phyloP scores from a whole-genome alignment of 2,888 invertebrate species.

The Endotricha flammealis region DNA sequence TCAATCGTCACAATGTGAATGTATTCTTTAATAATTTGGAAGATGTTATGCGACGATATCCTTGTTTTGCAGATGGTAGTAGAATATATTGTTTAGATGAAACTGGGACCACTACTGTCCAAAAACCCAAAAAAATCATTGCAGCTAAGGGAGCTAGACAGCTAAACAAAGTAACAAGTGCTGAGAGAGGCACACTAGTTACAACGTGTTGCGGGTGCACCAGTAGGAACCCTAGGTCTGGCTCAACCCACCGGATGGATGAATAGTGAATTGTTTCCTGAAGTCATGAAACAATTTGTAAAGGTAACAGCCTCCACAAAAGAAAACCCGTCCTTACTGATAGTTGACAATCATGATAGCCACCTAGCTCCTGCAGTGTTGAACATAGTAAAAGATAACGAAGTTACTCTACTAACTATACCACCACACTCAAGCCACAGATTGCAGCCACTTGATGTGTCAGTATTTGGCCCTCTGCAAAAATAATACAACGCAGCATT shows the following conservation, averaged over 20 bases:
- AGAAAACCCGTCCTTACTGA: slow-evolving; percentile 24
- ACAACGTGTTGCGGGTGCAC: slow-evolving; percentile 36
- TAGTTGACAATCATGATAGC: slow-evolving; percentile 39
- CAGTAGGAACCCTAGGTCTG: slow-evolving; percentile 35
- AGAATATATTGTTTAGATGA: too few relatives aligned
- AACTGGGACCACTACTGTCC: slow-evolving; percentile 3
- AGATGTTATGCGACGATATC: too few relatives aligned
- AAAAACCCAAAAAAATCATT: slow-evolving; percentile 8
- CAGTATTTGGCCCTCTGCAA: neutral
- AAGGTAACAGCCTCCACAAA: slow-evolving; percentile 21
- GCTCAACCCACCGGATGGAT: slow-evolving; percentile 38
- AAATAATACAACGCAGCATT: neutral
- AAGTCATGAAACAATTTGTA: slow-evolving; percentile 35
- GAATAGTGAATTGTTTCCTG: slow-evolving; percentile 28
- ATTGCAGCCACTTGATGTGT: neutral
- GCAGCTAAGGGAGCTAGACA: slow-evolving; percentile 16
- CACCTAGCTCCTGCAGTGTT: slow-evolving; percentile 24
- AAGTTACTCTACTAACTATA: slow-evolving; percentile 40
- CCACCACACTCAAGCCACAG: slow-evolving; percentile 22
- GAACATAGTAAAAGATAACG: slow-evolving; percentile 24
- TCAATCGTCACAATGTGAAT: too few relatives aligned
- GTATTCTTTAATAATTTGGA: too few relatives aligned
- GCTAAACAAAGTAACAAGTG: slow-evolving; percentile 33
- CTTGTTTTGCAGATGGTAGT: too few relatives aligned
- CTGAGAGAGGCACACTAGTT: slow-evolving; percentile 29